A percentile compares a stretch with the other conserved stretches of the same genome.
Evolutionary conservation across 92 coral and sea anemone genomes (phyloP).

Genomic region (Siderastrea radians): DNA sequence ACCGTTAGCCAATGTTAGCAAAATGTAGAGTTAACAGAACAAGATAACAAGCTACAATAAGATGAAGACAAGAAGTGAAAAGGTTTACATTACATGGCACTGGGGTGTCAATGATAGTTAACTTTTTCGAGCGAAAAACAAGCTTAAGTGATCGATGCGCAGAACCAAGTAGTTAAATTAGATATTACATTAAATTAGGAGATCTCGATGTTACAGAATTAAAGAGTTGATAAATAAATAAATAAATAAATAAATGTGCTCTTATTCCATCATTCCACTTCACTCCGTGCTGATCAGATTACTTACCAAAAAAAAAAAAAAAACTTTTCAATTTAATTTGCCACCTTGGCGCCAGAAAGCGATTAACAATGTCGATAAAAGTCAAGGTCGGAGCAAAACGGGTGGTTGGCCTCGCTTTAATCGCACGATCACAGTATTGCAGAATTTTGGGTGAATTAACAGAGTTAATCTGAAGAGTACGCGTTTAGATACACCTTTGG

Average conservation of each 20-base stretch:
- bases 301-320: background rate
- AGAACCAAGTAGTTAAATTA: background rate
- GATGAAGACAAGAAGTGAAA: background rate
- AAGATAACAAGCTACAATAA: background rate
- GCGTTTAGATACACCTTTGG: too few relatives aligned
- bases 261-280: background rate
- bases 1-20: background rate
- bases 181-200: background rate
- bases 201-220: background rate
- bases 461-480: too few relatives aligned
- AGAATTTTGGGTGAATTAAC: too few relatives aligned
- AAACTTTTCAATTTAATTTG: constrained; percentile 12
- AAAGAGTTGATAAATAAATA: background rate
- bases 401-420: too few relatives aligned
- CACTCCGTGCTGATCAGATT: background rate
- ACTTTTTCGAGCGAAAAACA: background rate
- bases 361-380: background rate
- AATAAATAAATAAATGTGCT: background rate
- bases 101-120: background rate
- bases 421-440: too few relatives aligned
- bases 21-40: background rate
- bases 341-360: constrained; percentile 21
- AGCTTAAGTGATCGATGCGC: too few relatives aligned
- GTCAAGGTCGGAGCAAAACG: background rate
- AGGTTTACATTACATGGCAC: background rate